Evolutionary conservation across 2,888 invertebrate genomes (phyloP), one percentile per base, ranked within the genome.

Genomic region (Arge pagana): DNA sequence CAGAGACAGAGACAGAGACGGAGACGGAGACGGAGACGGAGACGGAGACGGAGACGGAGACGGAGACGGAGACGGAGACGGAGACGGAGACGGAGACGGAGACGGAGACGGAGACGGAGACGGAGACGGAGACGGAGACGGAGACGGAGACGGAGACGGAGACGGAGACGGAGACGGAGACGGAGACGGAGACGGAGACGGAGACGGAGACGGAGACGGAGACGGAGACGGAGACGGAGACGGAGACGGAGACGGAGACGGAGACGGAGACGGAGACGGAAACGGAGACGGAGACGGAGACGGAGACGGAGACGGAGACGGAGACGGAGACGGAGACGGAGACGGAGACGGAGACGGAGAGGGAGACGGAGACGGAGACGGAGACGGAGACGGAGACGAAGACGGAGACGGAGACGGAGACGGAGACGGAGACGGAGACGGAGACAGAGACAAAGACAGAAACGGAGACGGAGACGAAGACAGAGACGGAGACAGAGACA

Each of bases 1-100:
- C 19, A 6, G 39, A 18, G 37, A 33, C 39, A 10, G 53, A 18
- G 37, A 42, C 18, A 11, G 13, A 30, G 24, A 43, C 43, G 8
- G 30, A 33, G 45, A 45, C 28, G 10, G 28, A 26, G 28, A 26
- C 28, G 7, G 28, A 26, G 28, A 26, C 28, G 28, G 28, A 26
- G 28, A 26, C 28, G 28, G 28, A 26, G 28, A 26, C 28, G 28
- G 28, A 26, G 28, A 26, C 28, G 28, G 28, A 26, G 28, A 26
- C 28, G 28, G 28, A 26, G 28, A 26, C 7, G 28, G 7, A 26
- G 28, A 26, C 7, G 28, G 7, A 26, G 28, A 26, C 7, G 28
- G 7, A 26, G 28, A 26, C 7, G 28, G 7, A 26, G 28, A 26
- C 7, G 28, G 7, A 26, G 28, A 26, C 7, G 28, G 7, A 26